Conservation (phyloP, 1,140 invertebrate species). For the Zophobas morio region DNA sequence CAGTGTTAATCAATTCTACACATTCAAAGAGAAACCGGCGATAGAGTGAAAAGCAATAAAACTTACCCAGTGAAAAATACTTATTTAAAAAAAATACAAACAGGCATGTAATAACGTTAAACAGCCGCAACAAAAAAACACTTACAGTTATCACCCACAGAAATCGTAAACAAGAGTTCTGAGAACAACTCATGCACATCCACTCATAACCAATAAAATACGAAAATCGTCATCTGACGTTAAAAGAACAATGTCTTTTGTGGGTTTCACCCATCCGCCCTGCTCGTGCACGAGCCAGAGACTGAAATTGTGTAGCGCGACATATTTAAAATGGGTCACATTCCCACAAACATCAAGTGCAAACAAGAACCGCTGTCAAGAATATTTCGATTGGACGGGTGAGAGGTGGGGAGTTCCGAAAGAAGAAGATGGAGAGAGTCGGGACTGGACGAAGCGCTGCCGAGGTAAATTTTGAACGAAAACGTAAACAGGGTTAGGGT, state of each 20-base stretch:
- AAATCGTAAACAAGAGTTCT: no score
- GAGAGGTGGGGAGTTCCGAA: neutral
- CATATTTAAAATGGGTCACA: conserved; percentile 49
- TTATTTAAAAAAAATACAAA: conserved; percentile 13
- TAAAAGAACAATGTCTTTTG: neutral
- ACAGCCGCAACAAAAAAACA: neutral
- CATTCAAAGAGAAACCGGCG: conserved; percentile 19
- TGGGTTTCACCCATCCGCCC: conserved; percentile 6
- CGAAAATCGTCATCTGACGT: neutral
- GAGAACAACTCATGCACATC: neutral
- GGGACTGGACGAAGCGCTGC: neutral
- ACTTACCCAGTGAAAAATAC: conserved; percentile 25
- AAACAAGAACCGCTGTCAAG: conserved; percentile 23
- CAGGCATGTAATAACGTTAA: neutral
- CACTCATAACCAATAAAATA: conserved; percentile 14
- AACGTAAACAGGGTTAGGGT: no score
- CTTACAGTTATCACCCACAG: neutral
- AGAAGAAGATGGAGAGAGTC: no score
- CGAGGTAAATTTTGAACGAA: neutral
- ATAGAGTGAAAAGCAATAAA: conserved; percentile 12
- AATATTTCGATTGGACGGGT: conserved; percentile 5
- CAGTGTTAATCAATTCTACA: neutral
- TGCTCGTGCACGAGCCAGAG: conserved; percentile 30
- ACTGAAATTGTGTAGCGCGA: conserved; percentile 39
- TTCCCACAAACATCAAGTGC: conserved; percentile 8